Conservation (phyloP, 2,888 invertebrate species). For the Temnothorax rugatulus region DNA sequence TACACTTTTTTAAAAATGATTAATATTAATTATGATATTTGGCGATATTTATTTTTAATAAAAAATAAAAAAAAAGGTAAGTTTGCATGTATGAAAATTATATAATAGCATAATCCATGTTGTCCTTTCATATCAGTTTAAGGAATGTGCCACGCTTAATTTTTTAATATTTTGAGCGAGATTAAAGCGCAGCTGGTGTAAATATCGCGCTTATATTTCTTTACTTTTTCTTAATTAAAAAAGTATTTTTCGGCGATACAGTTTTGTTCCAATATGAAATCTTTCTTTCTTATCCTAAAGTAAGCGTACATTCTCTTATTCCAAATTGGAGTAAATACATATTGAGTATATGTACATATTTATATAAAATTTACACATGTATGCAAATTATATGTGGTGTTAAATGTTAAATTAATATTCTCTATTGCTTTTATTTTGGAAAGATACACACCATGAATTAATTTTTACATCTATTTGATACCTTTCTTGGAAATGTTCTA, state of each 20-base stretch:
- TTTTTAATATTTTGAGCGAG: conserved; percentile 19
- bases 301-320: not conserved
- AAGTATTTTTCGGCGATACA: not conserved
- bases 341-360: not conserved
- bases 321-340: not conserved
- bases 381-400: not conserved
- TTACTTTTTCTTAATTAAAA: not conserved
- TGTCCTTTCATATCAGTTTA: not conserved
- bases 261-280: not conserved
- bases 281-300: not conserved
- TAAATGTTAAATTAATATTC: not conserved
- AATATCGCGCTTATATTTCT: not conserved
- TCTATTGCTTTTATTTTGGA: not conserved
- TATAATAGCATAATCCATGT: not conserved
- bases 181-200: not conserved
- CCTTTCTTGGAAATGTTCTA: not conserved
- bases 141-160: conserved; percentile 18
- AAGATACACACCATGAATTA: not conserved
- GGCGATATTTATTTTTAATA: conserved; percentile 22
- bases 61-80: conserved; percentile 21
- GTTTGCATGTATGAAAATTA: conserved; percentile 19
- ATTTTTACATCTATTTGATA: not conserved
- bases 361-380: not conserved
- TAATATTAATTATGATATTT: conserved; percentile 9
- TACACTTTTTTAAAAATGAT: not conserved